phyloP scores from a whole-genome alignment of 1,140 invertebrate genomes.

The Sitophilus oryzae region DNA sequence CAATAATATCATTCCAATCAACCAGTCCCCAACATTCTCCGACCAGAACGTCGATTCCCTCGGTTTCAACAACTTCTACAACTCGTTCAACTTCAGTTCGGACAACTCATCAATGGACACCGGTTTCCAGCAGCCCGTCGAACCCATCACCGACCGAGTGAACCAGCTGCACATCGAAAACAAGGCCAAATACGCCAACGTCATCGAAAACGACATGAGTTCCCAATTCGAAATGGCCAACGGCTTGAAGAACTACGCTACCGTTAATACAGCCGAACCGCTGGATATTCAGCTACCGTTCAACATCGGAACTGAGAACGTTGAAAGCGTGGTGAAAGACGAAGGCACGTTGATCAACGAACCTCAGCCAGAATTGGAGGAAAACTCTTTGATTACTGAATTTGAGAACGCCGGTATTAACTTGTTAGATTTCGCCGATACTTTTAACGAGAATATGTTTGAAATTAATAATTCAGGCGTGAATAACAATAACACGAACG shows the following conservation, averaged over 20 bases:
- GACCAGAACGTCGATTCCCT: neutral
- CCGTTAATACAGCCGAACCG: conserved; percentile 40
- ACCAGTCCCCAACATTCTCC: neutral
- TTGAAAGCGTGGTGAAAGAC: conserved; percentile 36
- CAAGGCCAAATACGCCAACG: conserved; percentile 33
- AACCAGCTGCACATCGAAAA: conserved; percentile 22
- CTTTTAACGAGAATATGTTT: conserved; percentile 27
- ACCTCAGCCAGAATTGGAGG: conserved; percentile 36
- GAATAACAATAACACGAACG: conserved; percentile 25
- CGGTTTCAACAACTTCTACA: conserved; percentile 17
- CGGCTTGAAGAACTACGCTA: conserved; percentile 42
- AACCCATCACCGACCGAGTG: conserved; percentile 16
- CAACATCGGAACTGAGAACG: conserved; percentile 41
- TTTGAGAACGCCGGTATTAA: conserved; percentile 40
- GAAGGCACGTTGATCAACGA: conserved; percentile 38
- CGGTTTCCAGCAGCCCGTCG: neutral
- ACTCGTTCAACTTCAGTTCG: conserved; percentile 9
- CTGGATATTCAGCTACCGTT: conserved; percentile 38
- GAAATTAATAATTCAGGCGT: conserved; percentile 1
- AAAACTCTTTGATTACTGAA: conserved; percentile 40
- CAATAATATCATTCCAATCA: no score
- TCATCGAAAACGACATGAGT: conserved; percentile 34
- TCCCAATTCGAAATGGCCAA: conserved; percentile 37
- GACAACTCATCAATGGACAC: conserved; percentile 1
- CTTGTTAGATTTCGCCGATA: conserved; percentile 30